Percentiles rank a stretch among this genome's conserved stretches.
Conservation (phyloP, 2,888 invertebrate genomes). For the Cylloceria caligata region DNA sequence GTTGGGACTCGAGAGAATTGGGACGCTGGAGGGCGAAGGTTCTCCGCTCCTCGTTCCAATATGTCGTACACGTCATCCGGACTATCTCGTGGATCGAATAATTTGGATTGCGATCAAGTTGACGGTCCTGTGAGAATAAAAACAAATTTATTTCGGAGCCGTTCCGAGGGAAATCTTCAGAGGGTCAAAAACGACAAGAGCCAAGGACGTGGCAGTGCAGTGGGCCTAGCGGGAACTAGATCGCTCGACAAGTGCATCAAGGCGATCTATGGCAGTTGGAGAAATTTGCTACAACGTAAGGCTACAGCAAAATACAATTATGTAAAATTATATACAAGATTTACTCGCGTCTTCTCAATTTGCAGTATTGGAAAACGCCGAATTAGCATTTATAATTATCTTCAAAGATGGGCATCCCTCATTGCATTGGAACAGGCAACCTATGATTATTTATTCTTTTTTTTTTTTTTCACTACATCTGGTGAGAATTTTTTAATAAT, state of each 20-base stretch:
- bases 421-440: too few species aligned
- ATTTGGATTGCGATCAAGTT: conserved; percentile 78
- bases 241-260: conserved; percentile 90
- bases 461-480: too few species aligned
- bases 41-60: not conserved
- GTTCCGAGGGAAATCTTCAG: conserved; percentile 89
- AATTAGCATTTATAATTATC: too few species aligned
- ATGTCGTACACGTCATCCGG: conserved; percentile 15
- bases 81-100: conserved; percentile 80
- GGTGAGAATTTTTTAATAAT: too few species aligned
- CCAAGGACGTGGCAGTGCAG: conserved; percentile 68
- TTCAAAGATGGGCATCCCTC: too few species aligned
- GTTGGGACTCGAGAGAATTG: not conserved
- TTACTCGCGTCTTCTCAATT: too few species aligned
- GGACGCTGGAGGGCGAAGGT: not conserved
- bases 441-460: too few species aligned
- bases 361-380: too few species aligned
- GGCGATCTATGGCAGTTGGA: conserved; percentile 92
- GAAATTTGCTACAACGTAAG: conserved; percentile 92
- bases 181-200: conserved; percentile 47
- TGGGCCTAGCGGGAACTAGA: conserved; percentile 75
- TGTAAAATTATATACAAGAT: not conserved
- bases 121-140: conserved; percentile 46
- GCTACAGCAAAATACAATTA: conserved; percentile 72
- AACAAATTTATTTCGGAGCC: conserved; percentile 87